Percentiles rank a stretch among this genome's conserved stretches.
phyloP scores from a whole-genome alignment of 2,113 vertebrate genomes.

The Scytalopus superciliaris region DNA sequence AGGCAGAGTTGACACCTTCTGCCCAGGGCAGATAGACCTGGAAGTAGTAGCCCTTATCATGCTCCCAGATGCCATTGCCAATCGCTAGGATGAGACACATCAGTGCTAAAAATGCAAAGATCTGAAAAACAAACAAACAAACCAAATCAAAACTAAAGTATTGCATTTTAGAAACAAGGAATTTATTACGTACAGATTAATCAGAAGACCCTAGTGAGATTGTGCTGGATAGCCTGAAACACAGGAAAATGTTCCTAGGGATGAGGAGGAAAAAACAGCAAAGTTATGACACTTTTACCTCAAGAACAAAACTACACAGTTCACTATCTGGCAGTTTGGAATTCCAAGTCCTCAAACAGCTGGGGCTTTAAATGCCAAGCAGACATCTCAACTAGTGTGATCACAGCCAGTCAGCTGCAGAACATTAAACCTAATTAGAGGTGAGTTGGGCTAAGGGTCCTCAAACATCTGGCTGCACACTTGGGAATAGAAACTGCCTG shows the following conservation, averaged over 20 bases:
- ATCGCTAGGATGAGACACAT: constrained; percentile 87
- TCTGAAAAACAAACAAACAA: constrained; percentile 69
- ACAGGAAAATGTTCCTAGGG: neutral
- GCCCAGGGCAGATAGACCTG: constrained; percentile 84
- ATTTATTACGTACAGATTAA: neutral
- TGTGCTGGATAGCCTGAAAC: neutral
- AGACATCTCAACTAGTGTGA: neutral
- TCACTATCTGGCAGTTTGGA: neutral
- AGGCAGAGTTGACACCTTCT: constrained; percentile 60
- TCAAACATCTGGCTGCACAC: neutral
- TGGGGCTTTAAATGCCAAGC: neutral
- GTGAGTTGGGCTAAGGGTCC: neutral
- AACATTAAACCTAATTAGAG: neutral
- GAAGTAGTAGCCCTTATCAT: constrained; percentile 80
- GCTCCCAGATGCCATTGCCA: constrained; percentile 88
- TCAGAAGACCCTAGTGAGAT: neutral
- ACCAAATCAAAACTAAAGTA: neutral
- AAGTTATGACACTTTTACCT: neutral
- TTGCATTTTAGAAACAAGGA: neutral
- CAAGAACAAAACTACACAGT: neutral
- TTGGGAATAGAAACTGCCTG: neutral
- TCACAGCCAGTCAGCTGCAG: neutral
- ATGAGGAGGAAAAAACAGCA: neutral
- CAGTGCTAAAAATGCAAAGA: constrained; percentile 84
- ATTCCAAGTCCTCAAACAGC: neutral